Base-by-base conservation (phyloP, 1,140 invertebrate genomes). In the Atta texana region DNA sequence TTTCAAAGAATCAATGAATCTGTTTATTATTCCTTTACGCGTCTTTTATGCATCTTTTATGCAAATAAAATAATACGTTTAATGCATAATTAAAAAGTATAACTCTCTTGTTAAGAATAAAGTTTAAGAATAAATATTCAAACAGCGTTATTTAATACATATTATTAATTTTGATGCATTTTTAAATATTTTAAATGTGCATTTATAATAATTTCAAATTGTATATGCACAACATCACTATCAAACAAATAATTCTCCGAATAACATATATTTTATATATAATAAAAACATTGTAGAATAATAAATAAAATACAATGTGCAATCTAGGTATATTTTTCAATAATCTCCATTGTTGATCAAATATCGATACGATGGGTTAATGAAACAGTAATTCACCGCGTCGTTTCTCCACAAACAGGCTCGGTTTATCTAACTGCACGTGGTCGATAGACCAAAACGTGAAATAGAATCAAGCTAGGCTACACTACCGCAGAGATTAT, bases 331-430 rank as follows among this genome's bases (percentile, higher is more conserved):
- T 61, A 51, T 74, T 74, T 84, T 84, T 84, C 69, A 84, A 74
- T 84, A 44, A 39, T 63, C n/a, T 49, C 14, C 7, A 14, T 63
- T 39, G 49, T 82, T 84, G 44, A 84, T 90, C 85, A 77, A 78
- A 78, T 10, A 34, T 10, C 10, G 74, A 78, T 57, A 31, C 44
- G 53, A 34, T 10, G 21, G 69, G 80, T 90, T 90, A 90, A 90
- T 87, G 88, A 89, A 90, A 89, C 89, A 89, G 64, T 90, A 89
- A 89, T 89, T 89, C 85, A 87, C 61, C 66, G 77, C 51, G 57
- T 69, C 77, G 69, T 78, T 87, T 86, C 81, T 90, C 88, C 59
- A 75, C 81, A 74, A 84, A 88, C 63, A 68, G 84, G 75, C 71
- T 74, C 66, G 74, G 72, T 89, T 87, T 89, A 82, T 90, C 49